Base-by-base conservation (phyloP, 2,113 vertebrate genomes). In the Telmatochromis sp. region DNA sequence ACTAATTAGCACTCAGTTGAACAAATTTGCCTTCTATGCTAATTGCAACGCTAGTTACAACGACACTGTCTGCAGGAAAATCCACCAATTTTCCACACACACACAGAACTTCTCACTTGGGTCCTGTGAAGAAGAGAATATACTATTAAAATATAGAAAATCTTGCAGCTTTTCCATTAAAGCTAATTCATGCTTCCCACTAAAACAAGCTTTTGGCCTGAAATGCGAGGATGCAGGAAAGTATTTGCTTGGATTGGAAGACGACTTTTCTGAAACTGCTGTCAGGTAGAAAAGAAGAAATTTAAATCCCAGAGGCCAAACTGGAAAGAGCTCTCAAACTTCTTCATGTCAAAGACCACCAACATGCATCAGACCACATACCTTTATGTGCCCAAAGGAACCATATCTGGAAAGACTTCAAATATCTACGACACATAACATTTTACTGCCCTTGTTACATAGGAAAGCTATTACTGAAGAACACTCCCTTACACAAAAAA, bases 31-130 rank as follows among this genome's bases (percentile, higher is more conserved):
- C 58, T 85, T 45, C 57, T 82, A 57, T 86, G 51, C 37, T 88
- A 85, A 45, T 73, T 6, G 42, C 68, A 85, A 60, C 23, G 10
- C 70, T 82, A 55, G 70, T 85, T 65, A 82, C 47, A 92, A 45
- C 80, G 78, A 78, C 68, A 82, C 51, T 60, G 82, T 92, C 88
- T 85, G 78, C 73, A 87, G 87, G 70, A 91, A 92, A 92, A 90
- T 81, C 85, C 54, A 92, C 82, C 81, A 90, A 93, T 94, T 95
- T 96, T 90, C 92, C 57, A 55, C 53, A 60, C 37, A 40, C 60
- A 94, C 85, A 88, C 54, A 86, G 37, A 93, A 89, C 88, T 87
- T 83, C 81, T 93, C 82, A 93, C 57, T 19, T 47, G 23, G 13
- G 14, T 75, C 9, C 42, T 19, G 70, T 21, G 33, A 49, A 11